These are phyloP conservation scores for Bathynomus jamesi DNA, from an alignment of 1,140 invertebrate species.

Conservation along the genomic window DNA sequence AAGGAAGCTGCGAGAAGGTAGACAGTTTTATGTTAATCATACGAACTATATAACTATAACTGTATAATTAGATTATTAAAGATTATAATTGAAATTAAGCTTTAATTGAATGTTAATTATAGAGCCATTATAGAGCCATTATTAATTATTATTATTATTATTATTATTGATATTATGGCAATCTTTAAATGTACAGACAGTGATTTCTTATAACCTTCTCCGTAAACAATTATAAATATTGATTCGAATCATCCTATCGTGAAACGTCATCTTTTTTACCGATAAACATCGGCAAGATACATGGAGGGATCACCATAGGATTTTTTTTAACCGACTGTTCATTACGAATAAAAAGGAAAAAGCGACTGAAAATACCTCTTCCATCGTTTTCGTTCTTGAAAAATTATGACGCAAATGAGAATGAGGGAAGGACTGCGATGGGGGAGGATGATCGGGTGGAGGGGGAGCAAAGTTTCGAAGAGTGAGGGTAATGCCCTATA, in stretches of 20 bases:
- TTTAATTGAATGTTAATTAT: background rate
- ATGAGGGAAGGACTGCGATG: background rate
- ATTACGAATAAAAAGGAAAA: background rate
- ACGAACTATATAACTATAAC: background rate
- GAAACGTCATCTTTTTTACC: too few relatives aligned
- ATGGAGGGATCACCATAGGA: background rate
- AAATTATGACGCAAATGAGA: constrained; percentile 14
- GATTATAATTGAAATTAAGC: background rate
- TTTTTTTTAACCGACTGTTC: too few relatives aligned
- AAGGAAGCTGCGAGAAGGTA: constrained; percentile 30
- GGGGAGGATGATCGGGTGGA: constrained; percentile 26
- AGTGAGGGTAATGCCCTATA: background rate
- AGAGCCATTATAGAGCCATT: background rate
- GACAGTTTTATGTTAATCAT: too few relatives aligned
- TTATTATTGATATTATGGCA: background rate
- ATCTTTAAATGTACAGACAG: background rate
- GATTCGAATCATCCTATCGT: too few relatives aligned
- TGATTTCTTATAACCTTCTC: too few relatives aligned
- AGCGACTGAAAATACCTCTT: constrained; percentile 16
- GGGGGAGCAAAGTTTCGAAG: constrained; percentile 13
- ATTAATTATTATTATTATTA: background rate
- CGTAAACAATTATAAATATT: too few relatives aligned
- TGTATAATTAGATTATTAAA: background rate
- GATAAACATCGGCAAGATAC: background rate
- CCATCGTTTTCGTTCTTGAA: constrained; percentile 32